phyloP scores from a whole-genome alignment of 2,113 vertebrate species.

The Cyprinodon tularosa region DNA sequence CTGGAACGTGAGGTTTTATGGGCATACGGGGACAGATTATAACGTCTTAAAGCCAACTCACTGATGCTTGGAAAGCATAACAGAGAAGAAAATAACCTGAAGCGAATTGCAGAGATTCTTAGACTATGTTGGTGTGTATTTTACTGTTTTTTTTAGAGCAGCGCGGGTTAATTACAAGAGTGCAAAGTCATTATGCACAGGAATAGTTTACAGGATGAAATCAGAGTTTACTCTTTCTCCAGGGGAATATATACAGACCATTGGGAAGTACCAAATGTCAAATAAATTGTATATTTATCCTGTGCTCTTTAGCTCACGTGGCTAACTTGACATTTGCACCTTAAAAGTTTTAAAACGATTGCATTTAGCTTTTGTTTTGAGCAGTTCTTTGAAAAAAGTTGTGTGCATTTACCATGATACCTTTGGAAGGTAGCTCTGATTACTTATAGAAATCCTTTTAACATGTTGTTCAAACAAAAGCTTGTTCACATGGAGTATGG shows the following conservation, averaged over 20 bases:
- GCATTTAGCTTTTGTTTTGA: neutral
- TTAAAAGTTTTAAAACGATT: neutral
- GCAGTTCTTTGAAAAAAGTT: neutral
- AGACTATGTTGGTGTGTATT: slow-evolving; percentile 43
- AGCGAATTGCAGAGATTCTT: slow-evolving; percentile 54
- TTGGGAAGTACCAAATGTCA: slow-evolving; percentile 20
- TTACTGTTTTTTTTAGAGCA: slow-evolving; percentile 32
- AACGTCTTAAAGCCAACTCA: slow-evolving; percentile 67
- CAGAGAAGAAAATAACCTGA: slow-evolving; percentile 43
- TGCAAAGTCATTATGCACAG: slow-evolving; percentile 43
- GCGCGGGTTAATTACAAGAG: slow-evolving; percentile 56
- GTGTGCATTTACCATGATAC: neutral
- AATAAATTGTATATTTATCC: slow-evolving; percentile 24
- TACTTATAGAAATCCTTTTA: no score
- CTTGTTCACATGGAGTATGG: no score
- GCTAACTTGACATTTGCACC: slow-evolving; percentile 11
- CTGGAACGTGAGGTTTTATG: slow-evolving; percentile 67
- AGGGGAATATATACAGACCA: slow-evolving; percentile 31
- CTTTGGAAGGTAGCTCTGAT: no score
- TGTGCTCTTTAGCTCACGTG: slow-evolving; percentile 33
- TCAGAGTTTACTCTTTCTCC: slow-evolving; percentile 37
- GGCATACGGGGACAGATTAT: slow-evolving; percentile 67
- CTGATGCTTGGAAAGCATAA: slow-evolving; percentile 63
- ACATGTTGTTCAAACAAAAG: no score
- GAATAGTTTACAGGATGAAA: slow-evolving; percentile 41